Base-by-base conservation (phyloP, 2,797 vertebrate genomes). In the Pampus argenteus region DNA sequence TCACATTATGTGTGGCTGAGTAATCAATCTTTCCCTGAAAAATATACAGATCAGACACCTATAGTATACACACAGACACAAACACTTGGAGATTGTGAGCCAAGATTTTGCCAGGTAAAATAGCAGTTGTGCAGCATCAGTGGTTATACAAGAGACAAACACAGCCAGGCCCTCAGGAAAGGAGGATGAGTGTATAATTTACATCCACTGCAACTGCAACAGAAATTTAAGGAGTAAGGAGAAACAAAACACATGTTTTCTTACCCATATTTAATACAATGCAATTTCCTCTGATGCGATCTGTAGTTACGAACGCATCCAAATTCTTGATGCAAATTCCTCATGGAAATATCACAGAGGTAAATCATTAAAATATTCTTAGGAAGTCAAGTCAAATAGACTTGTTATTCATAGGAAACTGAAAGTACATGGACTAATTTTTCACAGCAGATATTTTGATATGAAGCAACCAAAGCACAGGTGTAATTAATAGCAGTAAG, bases 151-250 rank as follows among this genome's bases (percentile, higher is more conserved):
- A 14, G 13, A 67, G 18, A 65, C 26, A 22, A 42, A 73, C 22
- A 20, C 8, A 31, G 57, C 18, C 29, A 60, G 49, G 40, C 61
- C 69, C 49, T 71, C 10, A 1, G 23, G 17, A 54, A 45, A 17
- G 47, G 54, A n/a, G 47, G 45, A 56, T 36, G 34, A 36, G 10
- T 11, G 34, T 36, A 36, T 36, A 29, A 85, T 83, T 88, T 62
- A 86, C 62, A 82, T 51, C 58, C 52, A 66, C 62, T 61, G 69
- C 70, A 68, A 82, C 54, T 56, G 50, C 3, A 45, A 76, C 7
- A 22, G 14, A 54, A 31, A 81, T 38, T 25, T 25, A 62, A 56
- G n/a, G 15, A 36, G 28, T 7, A 26, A 66, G 52, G 15, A 66
- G 14, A 69, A 22, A 69, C n/a, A n/a, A n/a, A n/a, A n/a, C n/a